A percentile compares a stretch with the other conserved stretches of the same genome.
Conservation (phyloP, 2,797 vertebrate species). For the Catostomus latipinnis region DNA sequence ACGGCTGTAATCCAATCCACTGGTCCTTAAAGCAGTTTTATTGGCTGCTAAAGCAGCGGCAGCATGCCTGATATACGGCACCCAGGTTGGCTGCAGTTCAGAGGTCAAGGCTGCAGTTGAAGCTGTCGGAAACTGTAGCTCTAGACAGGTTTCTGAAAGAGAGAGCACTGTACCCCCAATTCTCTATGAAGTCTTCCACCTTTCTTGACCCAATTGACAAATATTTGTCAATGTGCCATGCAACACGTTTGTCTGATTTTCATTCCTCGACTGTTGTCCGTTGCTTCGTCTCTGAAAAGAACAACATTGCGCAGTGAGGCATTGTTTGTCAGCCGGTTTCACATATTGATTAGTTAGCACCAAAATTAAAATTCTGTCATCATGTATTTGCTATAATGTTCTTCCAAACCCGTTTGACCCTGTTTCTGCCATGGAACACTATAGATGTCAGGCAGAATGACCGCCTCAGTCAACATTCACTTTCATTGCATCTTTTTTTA, state of each 20-base stretch:
- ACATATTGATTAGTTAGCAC: neutral
- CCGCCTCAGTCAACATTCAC: too few relatives aligned
- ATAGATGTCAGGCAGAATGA: too few relatives aligned
- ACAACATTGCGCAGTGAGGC: neutral
- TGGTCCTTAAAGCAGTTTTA: conserved; percentile 59
- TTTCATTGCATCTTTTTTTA: neutral
- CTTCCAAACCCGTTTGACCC: neutral
- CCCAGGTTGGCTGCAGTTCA: conserved; percentile 65
- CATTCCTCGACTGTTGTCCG: too few relatives aligned
- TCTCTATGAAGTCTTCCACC: conserved; percentile 35
- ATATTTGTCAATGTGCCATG: conserved; percentile 28
- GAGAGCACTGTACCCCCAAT: conserved; percentile 65
- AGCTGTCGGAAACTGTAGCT: conserved; percentile 70
- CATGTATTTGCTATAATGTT: neutral
- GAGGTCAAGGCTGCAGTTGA: conserved; percentile 69
- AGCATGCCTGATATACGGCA: conserved; percentile 63
- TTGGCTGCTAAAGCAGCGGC: conserved; percentile 58
- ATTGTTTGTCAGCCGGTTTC: neutral
- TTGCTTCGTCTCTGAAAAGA: too few relatives aligned
- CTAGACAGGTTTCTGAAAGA: conserved; percentile 65
- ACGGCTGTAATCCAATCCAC: conserved; percentile 43
- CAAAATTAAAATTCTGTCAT: neutral
- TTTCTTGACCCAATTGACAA: conserved; percentile 26
- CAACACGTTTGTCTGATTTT: neutral
- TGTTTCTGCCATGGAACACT: neutral